These are phyloP conservation scores for Drosophila demipolita DNA, from an alignment of 2,888 invertebrate species.

Conservation along the genomic window DNA sequence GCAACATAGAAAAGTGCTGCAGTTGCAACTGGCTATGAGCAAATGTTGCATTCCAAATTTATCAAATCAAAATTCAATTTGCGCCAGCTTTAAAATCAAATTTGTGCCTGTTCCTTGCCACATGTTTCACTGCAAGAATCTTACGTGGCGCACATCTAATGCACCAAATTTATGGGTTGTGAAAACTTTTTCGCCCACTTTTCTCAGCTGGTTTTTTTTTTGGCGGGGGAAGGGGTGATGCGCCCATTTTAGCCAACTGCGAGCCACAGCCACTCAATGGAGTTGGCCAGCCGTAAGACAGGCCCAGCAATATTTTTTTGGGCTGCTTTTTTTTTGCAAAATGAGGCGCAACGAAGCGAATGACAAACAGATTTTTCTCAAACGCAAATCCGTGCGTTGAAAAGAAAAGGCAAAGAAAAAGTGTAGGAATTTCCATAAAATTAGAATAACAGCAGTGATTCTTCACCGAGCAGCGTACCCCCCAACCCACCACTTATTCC, in stretches of 20 bases:
- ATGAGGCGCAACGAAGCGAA: conserved; percentile 82
- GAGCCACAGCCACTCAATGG: conserved; percentile 59
- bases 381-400: conserved; percentile 79
- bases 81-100: conserved; percentile 70
- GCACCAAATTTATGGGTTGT: conserved; percentile 75
- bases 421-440: conserved; percentile 81
- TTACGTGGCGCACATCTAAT: conserved; percentile 78
- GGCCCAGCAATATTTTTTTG: conserved; percentile 66
- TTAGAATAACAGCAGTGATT: conserved; percentile 82
- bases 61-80: conserved; percentile 76
- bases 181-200: conserved; percentile 62
- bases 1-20: neutral
- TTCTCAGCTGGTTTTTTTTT: conserved; percentile 1
- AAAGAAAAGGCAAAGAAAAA: conserved; percentile 72
- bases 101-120: conserved; percentile 58
- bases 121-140: conserved; percentile 68
- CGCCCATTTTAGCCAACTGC: conserved; percentile 43
- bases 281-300: conserved; percentile 60
- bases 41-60: conserved; percentile 28
- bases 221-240: too few species aligned
- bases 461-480: conserved; percentile 55
- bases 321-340: conserved; percentile 55
- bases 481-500: conserved; percentile 1
- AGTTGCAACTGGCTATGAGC: conserved; percentile 12
- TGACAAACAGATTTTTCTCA: conserved; percentile 81